A percentile compares a stretch with the other conserved stretches of the same genome.
Conservation (phyloP, 2,888 invertebrate species). For the Scrobipalpa costella region DNA sequence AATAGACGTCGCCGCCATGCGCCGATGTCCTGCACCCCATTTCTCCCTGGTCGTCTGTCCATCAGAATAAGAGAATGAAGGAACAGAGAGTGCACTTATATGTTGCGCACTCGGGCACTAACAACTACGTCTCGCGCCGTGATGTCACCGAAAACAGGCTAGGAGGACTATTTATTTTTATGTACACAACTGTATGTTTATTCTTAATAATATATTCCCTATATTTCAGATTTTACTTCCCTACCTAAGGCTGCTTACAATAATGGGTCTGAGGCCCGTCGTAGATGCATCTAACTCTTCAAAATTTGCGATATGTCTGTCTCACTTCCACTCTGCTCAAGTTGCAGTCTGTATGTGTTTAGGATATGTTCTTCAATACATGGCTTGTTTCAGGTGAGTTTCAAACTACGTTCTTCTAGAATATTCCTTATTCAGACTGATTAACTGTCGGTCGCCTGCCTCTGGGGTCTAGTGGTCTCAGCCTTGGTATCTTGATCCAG, state of each 20-base stretch:
- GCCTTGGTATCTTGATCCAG: too few species aligned
- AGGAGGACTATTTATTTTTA: too few species aligned
- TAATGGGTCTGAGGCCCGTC: conserved; percentile 88
- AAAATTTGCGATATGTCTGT: conserved; percentile 81
- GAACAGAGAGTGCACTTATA: too few species aligned
- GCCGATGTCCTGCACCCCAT: too few species aligned
- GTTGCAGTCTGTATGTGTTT: conserved; percentile 84
- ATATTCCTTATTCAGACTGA: neutral
- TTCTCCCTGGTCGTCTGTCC: too few species aligned
- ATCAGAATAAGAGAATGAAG: too few species aligned
- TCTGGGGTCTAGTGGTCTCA: too few species aligned
- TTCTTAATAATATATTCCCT: neutral
- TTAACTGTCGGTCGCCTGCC: too few species aligned
- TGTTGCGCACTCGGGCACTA: too few species aligned
- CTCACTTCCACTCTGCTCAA: conserved; percentile 85
- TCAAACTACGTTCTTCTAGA: neutral
- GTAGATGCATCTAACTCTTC: conserved; percentile 83
- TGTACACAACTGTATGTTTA: neutral
- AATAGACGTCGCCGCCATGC: too few species aligned
- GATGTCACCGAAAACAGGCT: too few species aligned
- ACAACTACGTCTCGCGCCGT: too few species aligned
- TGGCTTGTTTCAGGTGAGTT: conserved; percentile 88
- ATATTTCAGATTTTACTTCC: conserved; percentile 85
- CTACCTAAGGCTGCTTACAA: conserved; percentile 86
- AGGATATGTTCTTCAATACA: conserved; percentile 89